These are phyloP conservation scores for Betta splendens DNA, from an alignment of 2,797 vertebrate species.

Conservation along the genomic window DNA sequence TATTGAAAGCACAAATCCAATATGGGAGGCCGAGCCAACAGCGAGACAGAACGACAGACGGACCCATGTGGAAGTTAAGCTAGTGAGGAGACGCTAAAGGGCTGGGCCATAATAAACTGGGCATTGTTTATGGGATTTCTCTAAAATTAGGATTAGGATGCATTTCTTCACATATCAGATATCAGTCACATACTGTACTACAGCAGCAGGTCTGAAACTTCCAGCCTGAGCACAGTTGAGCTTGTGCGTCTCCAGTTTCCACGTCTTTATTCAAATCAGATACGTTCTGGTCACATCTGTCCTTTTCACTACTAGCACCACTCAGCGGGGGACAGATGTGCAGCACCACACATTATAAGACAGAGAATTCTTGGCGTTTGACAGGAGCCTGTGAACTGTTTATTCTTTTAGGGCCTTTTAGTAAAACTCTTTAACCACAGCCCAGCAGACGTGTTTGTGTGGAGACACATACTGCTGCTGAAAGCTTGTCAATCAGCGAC, in stretches of 20 bases:
- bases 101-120: background rate
- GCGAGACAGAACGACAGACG: conserved; percentile 24
- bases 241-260: no score
- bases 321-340: no score
- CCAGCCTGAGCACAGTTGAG: background rate
- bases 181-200: background rate
- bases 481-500: background rate
- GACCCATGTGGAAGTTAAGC: conserved; percentile 36
- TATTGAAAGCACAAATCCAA: conserved; percentile 87
- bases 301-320: no score
- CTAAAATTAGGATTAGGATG: background rate
- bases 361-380: background rate
- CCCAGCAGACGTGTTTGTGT: background rate
- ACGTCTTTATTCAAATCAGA: no score
- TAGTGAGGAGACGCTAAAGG: conserved; percentile 4
- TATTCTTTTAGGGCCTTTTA: background rate
- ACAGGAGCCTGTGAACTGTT: background rate
- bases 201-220: background rate
- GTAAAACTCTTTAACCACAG: no score
- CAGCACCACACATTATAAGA: no score
- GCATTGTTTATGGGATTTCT: background rate
- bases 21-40: conserved; percentile 64
- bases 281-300: no score
- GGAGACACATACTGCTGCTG: background rate
- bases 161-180: background rate